Evolutionary conservation across 1,140 invertebrate species (phyloP).

Genomic region (Conus ventricosus): DNA sequence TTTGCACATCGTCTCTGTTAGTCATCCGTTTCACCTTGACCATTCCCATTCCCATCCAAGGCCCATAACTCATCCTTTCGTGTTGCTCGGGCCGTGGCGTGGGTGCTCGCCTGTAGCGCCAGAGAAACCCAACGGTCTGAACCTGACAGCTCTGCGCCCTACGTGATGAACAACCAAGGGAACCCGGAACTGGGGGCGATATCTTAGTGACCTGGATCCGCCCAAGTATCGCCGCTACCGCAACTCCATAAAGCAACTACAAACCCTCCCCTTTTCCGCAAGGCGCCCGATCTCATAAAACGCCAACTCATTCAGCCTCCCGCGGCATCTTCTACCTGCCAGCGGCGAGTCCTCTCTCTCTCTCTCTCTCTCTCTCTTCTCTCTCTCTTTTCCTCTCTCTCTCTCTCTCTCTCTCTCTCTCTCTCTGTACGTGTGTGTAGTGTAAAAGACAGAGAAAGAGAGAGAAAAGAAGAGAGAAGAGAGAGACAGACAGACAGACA

Average conservation of each 20-base stretch:
- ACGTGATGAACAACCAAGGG: not conserved
- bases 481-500: too few species aligned
- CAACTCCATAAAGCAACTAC: constrained; percentile 38
- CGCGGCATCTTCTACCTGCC: not conserved
- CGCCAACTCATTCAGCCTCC: not conserved
- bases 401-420: not conserved
- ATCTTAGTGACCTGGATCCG: constrained; percentile 27
- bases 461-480: too few species aligned
- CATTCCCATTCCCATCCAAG: too few species aligned
- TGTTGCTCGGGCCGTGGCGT: too few species aligned
- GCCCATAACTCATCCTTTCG: too few species aligned
- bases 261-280: constrained; percentile 27
- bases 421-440: not conserved
- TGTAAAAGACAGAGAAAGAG: too few species aligned
- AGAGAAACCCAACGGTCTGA: not conserved
- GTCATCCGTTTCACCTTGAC: too few species aligned
- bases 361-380: not conserved
- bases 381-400: not conserved
- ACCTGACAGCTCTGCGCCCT: not conserved
- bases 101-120: not conserved
- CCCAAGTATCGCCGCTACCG: constrained; percentile 22
- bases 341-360: constrained; percentile 1
- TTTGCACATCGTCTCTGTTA: too few species aligned
- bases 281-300: constrained; percentile 11
- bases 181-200: not conserved